Percentiles rank a stretch among this genome's conserved stretches.
These are phyloP conservation scores for Lepidochitona cinerea DNA, from an alignment of 2,888 invertebrate species.

Conservation along the genomic window DNA sequence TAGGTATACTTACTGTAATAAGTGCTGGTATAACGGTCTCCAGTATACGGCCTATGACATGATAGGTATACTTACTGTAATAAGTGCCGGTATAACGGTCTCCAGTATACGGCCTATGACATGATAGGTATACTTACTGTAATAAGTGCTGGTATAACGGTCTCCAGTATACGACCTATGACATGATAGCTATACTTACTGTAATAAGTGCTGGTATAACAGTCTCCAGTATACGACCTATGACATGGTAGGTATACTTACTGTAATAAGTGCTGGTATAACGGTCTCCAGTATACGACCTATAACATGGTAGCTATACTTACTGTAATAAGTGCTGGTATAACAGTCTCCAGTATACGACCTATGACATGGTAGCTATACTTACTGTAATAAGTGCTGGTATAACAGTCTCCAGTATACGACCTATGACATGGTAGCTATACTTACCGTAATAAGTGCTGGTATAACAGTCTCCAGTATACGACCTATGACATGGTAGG, in stretches of 20 bases:
- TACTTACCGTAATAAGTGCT: not conserved
- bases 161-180: too few relatives aligned
- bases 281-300: not conserved
- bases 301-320: too few relatives aligned
- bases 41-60: not conserved
- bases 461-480: not conserved
- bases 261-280: not conserved
- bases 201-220: slow-evolving; percentile 86
- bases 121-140: not conserved
- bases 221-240: slow-evolving; percentile 89
- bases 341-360: not conserved
- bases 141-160: not conserved
- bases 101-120: too few relatives aligned
- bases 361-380: not conserved
- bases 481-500: too few relatives aligned
- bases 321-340: not conserved
- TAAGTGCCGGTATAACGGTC: not conserved
- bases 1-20: not conserved
- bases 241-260: slow-evolving; percentile 88
- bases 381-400: not conserved
- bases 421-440: too few relatives aligned
- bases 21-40: not conserved
- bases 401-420: not conserved
- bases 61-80: not conserved
- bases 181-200: too few relatives aligned